phyloP scores from a whole-genome alignment of 2,113 vertebrate genomes.

The Myrmecophaga tridactyla region DNA sequence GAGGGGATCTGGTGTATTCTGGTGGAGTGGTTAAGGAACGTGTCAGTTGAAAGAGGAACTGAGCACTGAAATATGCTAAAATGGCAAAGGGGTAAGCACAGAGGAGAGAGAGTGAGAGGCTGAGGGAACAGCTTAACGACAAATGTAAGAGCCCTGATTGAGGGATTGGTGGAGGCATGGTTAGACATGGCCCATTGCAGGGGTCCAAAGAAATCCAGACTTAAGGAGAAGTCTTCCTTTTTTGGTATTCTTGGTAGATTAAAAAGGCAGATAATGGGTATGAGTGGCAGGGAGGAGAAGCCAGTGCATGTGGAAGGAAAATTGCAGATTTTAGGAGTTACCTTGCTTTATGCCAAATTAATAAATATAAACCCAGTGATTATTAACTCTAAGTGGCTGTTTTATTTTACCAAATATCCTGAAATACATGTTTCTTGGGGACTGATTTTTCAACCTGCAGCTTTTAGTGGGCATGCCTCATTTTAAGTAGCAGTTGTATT shows the following conservation, averaged over 20 bases:
- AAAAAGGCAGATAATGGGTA: not conserved
- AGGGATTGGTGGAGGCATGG: not conserved
- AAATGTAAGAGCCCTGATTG: no score
- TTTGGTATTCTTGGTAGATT: not conserved
- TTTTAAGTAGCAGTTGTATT: conserved; percentile 28
- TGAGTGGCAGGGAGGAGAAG: not conserved
- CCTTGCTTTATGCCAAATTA: conserved; percentile 15
- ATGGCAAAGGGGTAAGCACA: not conserved
- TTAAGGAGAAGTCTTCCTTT: not conserved
- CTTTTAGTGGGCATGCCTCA: conserved; percentile 14
- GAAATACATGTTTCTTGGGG: conserved; percentile 2
- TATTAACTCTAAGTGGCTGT: not conserved
- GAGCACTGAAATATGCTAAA: not conserved
- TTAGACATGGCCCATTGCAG: no score
- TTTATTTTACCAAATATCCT: conserved; percentile 28
- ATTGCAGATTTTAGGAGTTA: not conserved
- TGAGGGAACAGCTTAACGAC: not conserved
- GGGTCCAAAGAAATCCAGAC: not conserved
- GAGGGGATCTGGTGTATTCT: not conserved
- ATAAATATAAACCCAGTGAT: conserved; percentile 12
- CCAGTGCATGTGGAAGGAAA: not conserved
- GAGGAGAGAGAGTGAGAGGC: not conserved
- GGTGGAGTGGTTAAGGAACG: not conserved
- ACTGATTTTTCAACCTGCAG: not conserved
- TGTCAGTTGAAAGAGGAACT: not conserved